These are phyloP conservation scores for Heteractis magnifica DNA, from an alignment of 92 coral and sea anemone genomes.

Conservation along the genomic window DNA sequence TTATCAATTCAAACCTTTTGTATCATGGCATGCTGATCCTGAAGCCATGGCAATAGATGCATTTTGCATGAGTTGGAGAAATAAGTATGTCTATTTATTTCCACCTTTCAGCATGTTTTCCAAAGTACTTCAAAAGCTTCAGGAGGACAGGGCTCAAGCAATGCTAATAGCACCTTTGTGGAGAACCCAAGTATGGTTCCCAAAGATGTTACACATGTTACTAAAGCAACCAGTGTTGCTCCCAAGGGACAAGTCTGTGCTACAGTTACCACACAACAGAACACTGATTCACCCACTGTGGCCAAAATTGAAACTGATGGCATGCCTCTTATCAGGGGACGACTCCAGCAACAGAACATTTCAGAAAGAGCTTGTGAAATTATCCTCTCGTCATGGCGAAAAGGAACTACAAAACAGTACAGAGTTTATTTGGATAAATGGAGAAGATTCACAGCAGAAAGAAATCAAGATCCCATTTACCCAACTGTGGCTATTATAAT, in stretches of 20 bases:
- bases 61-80: slow-evolving; percentile 10
- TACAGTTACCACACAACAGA: slow-evolving; percentile 44
- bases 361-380: slow-evolving; percentile 24
- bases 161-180: slow-evolving; percentile 27
- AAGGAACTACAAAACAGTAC: slow-evolving; percentile 31
- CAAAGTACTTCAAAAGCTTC: slow-evolving; percentile 17
- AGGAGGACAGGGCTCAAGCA: slow-evolving; percentile 17
- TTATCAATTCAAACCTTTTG: slow-evolving; percentile 26
- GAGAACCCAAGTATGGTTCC: slow-evolving; percentile 31
- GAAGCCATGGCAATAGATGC: slow-evolving; percentile 22
- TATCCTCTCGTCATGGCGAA: slow-evolving; percentile 39
- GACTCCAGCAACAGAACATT: slow-evolving; percentile 31
- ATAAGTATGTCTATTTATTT: slow-evolving; percentile 25
- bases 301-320: slow-evolving; percentile 38
- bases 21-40: slow-evolving; percentile 36
- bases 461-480: slow-evolving; percentile 42
- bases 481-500: slow-evolving; percentile 44
- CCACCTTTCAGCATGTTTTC: slow-evolving; percentile 36
- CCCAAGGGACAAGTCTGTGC: slow-evolving; percentile 27
- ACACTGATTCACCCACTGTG: slow-evolving; percentile 29
- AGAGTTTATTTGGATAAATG: slow-evolving; percentile 35
- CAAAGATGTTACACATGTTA: slow-evolving; percentile 26
- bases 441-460: slow-evolving; percentile 30
- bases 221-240: slow-evolving; percentile 40
- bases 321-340: slow-evolving; percentile 28